phyloP scores from a whole-genome alignment of 2,113 vertebrate species.

The Heterotilapia buettikoferi region DNA sequence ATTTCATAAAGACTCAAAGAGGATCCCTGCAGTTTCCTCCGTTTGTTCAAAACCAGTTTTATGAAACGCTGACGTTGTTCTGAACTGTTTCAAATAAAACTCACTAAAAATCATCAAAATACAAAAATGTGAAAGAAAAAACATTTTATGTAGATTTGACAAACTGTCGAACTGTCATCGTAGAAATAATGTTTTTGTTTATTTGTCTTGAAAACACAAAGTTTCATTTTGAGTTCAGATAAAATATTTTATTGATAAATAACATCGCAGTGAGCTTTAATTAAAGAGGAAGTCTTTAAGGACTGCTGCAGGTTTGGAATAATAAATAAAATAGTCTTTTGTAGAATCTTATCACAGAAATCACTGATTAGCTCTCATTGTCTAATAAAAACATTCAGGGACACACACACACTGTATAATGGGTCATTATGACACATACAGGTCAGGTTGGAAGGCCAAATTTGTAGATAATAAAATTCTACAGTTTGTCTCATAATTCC shows the following conservation, averaged over 20 bases:
- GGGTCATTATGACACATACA: neutral
- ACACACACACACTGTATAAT: neutral
- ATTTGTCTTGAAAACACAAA: neutral
- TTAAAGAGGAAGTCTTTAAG: neutral
- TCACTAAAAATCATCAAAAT: neutral
- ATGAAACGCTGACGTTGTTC: neutral
- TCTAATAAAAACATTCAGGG: fast-evolving
- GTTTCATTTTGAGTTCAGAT: neutral
- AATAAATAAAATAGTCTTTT: neutral
- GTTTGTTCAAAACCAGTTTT: neutral
- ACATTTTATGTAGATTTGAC: neutral
- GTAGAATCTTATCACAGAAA: neutral
- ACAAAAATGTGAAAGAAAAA: neutral
- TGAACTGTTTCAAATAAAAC: neutral
- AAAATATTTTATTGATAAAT: neutral
- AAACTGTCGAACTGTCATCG: neutral
- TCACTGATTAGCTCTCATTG: neutral
- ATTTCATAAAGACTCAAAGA: neutral
- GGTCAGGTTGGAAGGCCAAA: neutral
- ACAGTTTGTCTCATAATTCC: neutral
- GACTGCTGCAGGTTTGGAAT: neutral
- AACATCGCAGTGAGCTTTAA: neutral
- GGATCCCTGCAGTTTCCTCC: neutral
- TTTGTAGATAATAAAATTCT: fast-evolving
- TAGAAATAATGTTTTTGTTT: neutral